Base-by-base conservation (phyloP, 2,888 invertebrate genomes). In the Chrysolina americana region DNA sequence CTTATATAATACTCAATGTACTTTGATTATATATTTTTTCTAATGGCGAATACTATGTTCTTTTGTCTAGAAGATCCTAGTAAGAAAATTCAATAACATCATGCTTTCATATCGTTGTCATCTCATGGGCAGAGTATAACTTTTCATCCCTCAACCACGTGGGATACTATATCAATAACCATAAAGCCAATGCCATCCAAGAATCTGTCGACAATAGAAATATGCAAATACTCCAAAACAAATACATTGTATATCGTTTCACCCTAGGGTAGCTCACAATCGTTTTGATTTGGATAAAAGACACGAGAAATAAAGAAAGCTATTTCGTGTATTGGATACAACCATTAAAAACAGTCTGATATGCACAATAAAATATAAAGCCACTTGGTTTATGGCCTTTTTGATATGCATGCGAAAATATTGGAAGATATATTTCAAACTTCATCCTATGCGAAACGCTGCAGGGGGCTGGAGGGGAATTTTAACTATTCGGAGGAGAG, bases 321-420 rank as follows among this genome's bases (percentile, higher is more conserved):
- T 83, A 85, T 85, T 86, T 83, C 84, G 83, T 78, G 84, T 86
- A 86, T 86, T 86, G 85, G 85, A 86, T 86, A 85, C 85, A 84
- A 81, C 85, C 86, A 86, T 85, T 86, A 86, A 86, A 86, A 85
- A 84, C 85, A 83, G 83, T 85, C 84, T 85, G 85, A 85, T 85
- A 84, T 85, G 84, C 83, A 83, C 85, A 82, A 85, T 86, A 85
- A 86, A 85, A 85, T 84, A 85, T 84, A 86, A 85, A 86, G 85
- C 85, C 83, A 86, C 85, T 86, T 84, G 86, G 82, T 86, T 85
- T 85, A 85, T 84, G 82, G 85, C 85, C 84, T 76, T 83, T 84
- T 85, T 85, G 84, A 85, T 86, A 85, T 85, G 85, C 85, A 85
- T 83, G 82, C 84, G 82, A 85, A 85, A 85, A 85, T 85, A 85